Evolutionary conservation across 1,140 invertebrate genomes (phyloP).

Genomic region (Augochlora pura): DNA sequence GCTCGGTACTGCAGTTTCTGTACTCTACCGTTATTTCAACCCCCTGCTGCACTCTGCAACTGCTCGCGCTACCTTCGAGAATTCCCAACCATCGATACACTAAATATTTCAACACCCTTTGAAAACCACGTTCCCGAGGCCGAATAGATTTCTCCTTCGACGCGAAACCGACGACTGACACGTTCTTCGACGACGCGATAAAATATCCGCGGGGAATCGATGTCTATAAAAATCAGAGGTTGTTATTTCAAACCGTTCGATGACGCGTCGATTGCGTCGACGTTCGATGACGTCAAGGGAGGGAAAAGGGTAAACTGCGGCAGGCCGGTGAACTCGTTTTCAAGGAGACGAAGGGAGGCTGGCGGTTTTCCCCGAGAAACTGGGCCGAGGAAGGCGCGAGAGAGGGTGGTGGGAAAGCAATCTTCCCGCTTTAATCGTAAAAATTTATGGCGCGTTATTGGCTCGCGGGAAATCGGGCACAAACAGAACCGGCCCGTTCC

Average conservation of each 20-base stretch:
- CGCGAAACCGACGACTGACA: no score
- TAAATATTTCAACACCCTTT: neutral
- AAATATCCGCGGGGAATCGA: no score
- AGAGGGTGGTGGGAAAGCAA: neutral
- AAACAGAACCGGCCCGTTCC: neutral
- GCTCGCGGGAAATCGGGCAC: neutral
- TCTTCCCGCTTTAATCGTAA: slow-evolving; percentile 10
- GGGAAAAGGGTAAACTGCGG: slow-evolving; percentile 56
- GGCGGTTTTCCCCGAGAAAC: slow-evolving; percentile 6
- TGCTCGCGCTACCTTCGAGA: no score
- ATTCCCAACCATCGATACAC: neutral
- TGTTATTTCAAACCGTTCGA: neutral
- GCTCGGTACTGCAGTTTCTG: slow-evolving; percentile 62
- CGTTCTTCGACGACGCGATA: no score
- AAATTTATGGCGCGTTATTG: neutral
- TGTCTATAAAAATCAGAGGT: neutral
- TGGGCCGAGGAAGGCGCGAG: slow-evolving; percentile 23
- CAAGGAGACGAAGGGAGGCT: slow-evolving; percentile 19
- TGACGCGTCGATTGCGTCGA: slow-evolving; percentile 62
- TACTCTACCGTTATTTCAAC: neutral
- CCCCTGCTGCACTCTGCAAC: neutral
- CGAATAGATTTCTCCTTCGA: no score
- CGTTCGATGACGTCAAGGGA: slow-evolving; percentile 68
- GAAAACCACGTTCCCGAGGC: neutral
- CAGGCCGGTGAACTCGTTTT: slow-evolving; percentile 67